Conservation (phyloP, 23 tunicate species). For the Oikopleura dioica region DNA sequence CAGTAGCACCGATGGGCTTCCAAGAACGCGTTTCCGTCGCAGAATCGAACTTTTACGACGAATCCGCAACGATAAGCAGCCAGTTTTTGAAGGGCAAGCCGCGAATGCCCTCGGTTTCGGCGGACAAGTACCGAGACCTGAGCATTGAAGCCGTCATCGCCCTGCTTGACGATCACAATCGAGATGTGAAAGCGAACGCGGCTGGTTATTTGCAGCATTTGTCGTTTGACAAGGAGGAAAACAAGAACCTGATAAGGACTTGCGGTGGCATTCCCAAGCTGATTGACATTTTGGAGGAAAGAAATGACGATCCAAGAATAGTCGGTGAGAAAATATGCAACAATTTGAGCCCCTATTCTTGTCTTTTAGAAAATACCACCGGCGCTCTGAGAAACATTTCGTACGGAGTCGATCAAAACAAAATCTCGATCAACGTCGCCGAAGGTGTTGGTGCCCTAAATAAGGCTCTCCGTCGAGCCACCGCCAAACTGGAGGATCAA, state of each 20-base stretch:
- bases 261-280: neutral
- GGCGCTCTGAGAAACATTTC: neutral
- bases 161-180: neutral
- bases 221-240: neutral
- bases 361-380: constrained; percentile 6
- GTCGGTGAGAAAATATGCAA: too few relatives aligned
- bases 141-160: neutral
- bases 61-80: neutral
- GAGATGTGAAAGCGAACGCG: neutral
- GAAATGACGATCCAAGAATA: neutral
- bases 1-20: neutral
- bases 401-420: neutral
- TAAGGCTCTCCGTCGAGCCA: constrained; percentile 1
- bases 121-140: neutral
- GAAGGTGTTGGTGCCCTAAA: constrained; percentile 8
- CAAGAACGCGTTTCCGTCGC: neutral
- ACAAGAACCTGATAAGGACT: neutral
- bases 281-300: neutral
- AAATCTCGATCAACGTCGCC: constrained; percentile 7
- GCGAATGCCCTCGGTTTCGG: neutral
- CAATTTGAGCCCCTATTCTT: too few relatives aligned
- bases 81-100: neutral
- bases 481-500: neutral
- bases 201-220: neutral
- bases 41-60: neutral